Conservation (phyloP, 2,888 invertebrate species). For the Gerosis bhagava region DNA sequence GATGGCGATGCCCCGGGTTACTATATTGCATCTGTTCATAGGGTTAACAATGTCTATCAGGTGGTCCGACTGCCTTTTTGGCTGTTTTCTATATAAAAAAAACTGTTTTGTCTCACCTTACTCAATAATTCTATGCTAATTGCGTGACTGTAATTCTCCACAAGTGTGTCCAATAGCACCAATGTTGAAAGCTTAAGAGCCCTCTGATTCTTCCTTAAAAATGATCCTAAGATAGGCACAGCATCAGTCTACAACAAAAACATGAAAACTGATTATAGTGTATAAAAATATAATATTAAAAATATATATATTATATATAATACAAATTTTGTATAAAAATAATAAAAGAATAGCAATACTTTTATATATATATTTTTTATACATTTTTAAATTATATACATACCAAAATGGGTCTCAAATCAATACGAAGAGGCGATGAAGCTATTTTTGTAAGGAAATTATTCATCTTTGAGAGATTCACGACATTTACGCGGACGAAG, state of each 20-base stretch:
- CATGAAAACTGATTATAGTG: too few relatives aligned
- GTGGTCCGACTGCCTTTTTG: too few relatives aligned
- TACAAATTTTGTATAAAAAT: neutral
- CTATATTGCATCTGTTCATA: too few relatives aligned
- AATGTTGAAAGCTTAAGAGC: constrained; percentile 96
- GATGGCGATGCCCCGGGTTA: too few relatives aligned
- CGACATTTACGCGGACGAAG: too few relatives aligned
- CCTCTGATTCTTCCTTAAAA: constrained; percentile 97
- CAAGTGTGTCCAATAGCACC: constrained; percentile 93
- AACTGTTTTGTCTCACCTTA: constrained; percentile 83
- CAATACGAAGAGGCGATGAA: constrained; percentile 92
- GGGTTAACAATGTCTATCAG: too few relatives aligned
- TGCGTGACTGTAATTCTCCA: constrained; percentile 91
- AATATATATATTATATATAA: constrained; percentile 12
- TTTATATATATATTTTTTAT: neutral
- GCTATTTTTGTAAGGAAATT: constrained; percentile 98
- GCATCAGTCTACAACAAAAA: constrained; percentile 87
- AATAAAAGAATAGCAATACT: too few relatives aligned
- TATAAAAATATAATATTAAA: too few relatives aligned
- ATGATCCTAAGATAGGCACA: constrained; percentile 95
- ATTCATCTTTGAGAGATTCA: too few relatives aligned
- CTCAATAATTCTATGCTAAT: constrained; percentile 88
- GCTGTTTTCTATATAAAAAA: too few relatives aligned
- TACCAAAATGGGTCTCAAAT: constrained; percentile 91
- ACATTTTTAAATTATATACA: constrained; percentile 38